These are phyloP conservation scores for Leptinotarsa lineolata DNA, from an alignment of 1,140 invertebrate species.

Conservation along the genomic window DNA sequence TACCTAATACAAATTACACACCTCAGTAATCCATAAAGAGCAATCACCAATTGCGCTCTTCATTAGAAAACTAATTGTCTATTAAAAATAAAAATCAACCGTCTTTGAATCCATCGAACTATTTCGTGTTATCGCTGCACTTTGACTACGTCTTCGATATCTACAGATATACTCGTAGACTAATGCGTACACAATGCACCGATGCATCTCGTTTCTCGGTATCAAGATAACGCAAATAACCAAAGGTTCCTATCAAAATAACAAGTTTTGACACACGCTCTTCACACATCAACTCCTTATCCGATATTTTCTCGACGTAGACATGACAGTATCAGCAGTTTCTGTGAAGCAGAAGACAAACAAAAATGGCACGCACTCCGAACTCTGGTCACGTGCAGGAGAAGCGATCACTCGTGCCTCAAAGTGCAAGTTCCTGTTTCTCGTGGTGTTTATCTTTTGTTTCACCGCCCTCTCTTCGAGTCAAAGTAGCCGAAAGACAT, in stretches of 20 bases:
- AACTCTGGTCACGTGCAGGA: slow-evolving; percentile 13
- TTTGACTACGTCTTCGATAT: slow-evolving; percentile 10
- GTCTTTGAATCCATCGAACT: background rate
- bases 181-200: too few species aligned
- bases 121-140: background rate
- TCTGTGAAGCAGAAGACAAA: slow-evolving; percentile 14
- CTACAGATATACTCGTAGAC: background rate
- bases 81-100: too few species aligned
- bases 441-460: slow-evolving; percentile 3
- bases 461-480: background rate
- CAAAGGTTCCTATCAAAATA: background rate
- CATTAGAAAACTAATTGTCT: too few species aligned
- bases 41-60: too few species aligned
- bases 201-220: background rate
- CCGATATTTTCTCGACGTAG: slow-evolving; percentile 5
- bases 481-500: slow-evolving; percentile 1
- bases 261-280: slow-evolving; percentile 5
- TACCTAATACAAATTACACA: too few species aligned
- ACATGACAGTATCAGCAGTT: slow-evolving; percentile 3
- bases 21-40: too few species aligned
- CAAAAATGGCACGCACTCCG: slow-evolving; percentile 16
- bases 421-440: slow-evolving; percentile 5
- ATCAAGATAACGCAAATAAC: background rate
- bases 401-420: slow-evolving; percentile 8
- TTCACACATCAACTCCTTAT: slow-evolving; percentile 14